These are phyloP conservation scores for Dioctria rufipes DNA, from an alignment of 2,888 invertebrate species.

Conservation along the genomic window DNA sequence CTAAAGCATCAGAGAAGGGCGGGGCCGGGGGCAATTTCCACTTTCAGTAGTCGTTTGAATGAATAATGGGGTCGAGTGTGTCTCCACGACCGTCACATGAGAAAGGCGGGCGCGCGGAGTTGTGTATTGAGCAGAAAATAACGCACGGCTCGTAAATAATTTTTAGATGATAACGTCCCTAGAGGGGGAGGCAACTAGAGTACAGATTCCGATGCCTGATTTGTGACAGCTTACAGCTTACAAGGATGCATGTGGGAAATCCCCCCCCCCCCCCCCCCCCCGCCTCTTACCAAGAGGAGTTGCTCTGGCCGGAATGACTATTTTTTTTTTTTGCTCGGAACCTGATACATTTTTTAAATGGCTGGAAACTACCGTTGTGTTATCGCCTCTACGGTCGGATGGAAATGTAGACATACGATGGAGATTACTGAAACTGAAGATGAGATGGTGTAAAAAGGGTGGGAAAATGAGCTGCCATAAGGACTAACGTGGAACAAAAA, in stretches of 20 bases:
- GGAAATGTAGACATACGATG: constrained; percentile 21
- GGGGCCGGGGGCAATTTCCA: neutral
- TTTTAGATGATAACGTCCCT: constrained; percentile 41
- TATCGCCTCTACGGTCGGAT: neutral
- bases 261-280: too few relatives aligned
- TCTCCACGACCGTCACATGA: neutral
- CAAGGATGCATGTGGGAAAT: constrained; percentile 7
- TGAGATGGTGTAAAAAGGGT: neutral
- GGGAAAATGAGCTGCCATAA: neutral
- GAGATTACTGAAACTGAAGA: neutral
- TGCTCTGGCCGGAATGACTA: constrained; percentile 12
- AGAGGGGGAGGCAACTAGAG: neutral
- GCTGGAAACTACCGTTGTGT: constrained; percentile 20
- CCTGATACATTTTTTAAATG: constrained; percentile 46
- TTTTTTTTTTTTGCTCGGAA: constrained; percentile 8
- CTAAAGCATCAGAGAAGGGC: neutral
- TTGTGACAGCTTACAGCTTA: constrained; percentile 1
- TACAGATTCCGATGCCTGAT: constrained; percentile 34
- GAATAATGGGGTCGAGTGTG: constrained; percentile 51
- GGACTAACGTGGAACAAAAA: too few relatives aligned
- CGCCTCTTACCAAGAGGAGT: neutral
- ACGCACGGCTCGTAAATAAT: constrained; percentile 49
- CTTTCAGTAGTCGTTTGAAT: constrained; percentile 24
- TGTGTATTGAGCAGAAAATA: constrained; percentile 33
- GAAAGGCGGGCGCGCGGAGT: neutral